Evolutionary conservation across 2,888 invertebrate species (phyloP).

Genomic region (Coelopa pilipes): DNA sequence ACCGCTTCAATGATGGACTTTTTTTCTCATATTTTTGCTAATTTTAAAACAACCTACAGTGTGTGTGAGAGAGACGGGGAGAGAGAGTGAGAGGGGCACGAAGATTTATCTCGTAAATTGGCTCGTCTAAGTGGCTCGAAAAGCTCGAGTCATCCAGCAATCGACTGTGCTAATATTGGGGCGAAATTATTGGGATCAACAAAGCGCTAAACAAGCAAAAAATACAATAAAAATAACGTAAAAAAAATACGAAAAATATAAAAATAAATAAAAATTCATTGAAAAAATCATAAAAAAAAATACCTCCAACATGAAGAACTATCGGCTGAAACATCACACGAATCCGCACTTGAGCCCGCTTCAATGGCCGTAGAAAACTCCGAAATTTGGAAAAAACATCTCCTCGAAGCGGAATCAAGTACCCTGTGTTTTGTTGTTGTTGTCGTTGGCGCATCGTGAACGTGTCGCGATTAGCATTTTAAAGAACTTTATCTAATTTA

Average conservation of each 20-base stretch:
- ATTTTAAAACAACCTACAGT: too few relatives aligned
- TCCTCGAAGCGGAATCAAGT: too few relatives aligned
- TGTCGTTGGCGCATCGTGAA: too few relatives aligned
- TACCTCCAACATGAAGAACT: too few relatives aligned
- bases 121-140: not conserved
- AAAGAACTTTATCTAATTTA: constrained; percentile 6
- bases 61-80: too few relatives aligned
- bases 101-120: not conserved
- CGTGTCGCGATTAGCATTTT: constrained; percentile 17
- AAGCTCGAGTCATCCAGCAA: not conserved
- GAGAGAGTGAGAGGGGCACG: too few relatives aligned
- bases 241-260: not conserved
- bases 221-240: not conserved
- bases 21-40: too few relatives aligned
- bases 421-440: too few relatives aligned
- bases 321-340: not conserved
- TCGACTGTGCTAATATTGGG: constrained; percentile 9
- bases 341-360: not conserved
- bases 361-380: not conserved
- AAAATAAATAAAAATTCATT: not conserved
- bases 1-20: too few relatives aligned
- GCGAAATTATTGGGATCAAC: not conserved
- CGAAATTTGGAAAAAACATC: not conserved
- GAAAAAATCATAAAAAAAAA: not conserved
- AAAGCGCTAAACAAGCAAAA: not conserved